Conservation (phyloP, 2,113 vertebrate genomes). For the Nibea coibor region DNA sequence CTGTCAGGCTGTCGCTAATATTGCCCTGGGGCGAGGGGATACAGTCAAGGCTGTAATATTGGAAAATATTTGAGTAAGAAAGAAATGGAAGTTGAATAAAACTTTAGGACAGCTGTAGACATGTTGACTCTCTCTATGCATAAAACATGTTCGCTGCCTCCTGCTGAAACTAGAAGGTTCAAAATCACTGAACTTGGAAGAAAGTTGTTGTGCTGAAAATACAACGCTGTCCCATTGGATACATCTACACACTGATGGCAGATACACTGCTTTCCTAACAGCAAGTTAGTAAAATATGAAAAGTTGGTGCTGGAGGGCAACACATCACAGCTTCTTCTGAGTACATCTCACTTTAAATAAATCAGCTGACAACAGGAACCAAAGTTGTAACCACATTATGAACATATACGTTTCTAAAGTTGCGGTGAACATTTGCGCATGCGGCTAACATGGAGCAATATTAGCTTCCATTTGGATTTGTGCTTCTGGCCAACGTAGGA, state of each 20-base stretch:
- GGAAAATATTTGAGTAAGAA: constrained; percentile 51
- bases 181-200: constrained; percentile 28
- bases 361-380: background rate
- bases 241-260: background rate
- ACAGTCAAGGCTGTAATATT: constrained; percentile 63
- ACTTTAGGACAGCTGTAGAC: constrained; percentile 65
- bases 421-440: background rate
- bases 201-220: constrained; percentile 20
- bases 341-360: no score
- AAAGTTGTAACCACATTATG: background rate
- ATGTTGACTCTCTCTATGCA: constrained; percentile 42
- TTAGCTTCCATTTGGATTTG: background rate
- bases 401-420: no score
- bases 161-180: constrained; percentile 7
- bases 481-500: background rate
- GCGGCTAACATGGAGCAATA: background rate
- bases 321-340: no score
- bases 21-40: constrained; percentile 67
- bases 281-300: background rate
- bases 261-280: background rate
- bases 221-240: constrained; percentile 6
- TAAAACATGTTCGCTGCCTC: constrained; percentile 44
- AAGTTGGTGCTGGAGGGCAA: background rate
- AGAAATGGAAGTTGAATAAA: constrained; percentile 64
- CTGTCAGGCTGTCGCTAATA: constrained; percentile 75